These are phyloP conservation scores for Tinamus major DNA, from an alignment of 2,797 vertebrate species.

Conservation along the genomic window DNA sequence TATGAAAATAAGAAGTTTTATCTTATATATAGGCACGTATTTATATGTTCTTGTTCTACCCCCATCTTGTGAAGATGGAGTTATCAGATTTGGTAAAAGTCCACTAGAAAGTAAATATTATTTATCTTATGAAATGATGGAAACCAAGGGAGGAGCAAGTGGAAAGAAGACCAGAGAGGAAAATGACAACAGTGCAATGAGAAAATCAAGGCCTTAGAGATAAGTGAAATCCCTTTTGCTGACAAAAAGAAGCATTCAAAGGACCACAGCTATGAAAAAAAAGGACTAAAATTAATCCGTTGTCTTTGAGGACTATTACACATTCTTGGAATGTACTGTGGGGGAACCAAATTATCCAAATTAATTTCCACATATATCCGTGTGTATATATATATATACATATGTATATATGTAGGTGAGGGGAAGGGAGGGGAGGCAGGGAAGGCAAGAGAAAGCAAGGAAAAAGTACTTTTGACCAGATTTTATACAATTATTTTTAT, in stretches of 20 bases:
- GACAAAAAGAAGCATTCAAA: background rate
- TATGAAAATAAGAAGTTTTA: background rate
- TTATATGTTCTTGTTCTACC: background rate
- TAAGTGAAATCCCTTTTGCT: background rate
- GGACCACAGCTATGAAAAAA: background rate
- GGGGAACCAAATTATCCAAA: background rate
- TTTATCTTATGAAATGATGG: background rate
- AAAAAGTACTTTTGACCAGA: background rate
- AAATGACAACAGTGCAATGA: background rate
- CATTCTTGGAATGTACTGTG: background rate
- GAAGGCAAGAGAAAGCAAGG: background rate
- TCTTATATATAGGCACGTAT: too few species aligned
- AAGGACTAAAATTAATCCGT: background rate
- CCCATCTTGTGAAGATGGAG: background rate
- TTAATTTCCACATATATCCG: background rate
- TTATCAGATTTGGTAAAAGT: background rate
- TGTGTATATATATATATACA: too few species aligned
- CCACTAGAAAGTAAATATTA: background rate
- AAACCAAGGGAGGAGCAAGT: background rate
- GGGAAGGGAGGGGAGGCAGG: background rate
- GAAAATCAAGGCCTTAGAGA: background rate
- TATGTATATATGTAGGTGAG: too few species aligned
- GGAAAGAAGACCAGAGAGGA: background rate
- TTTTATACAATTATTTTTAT: background rate
- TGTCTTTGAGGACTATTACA: background rate